These are phyloP conservation scores for Actinopyga echinites DNA, from an alignment of 53 echinoderm and acorn worm species.

Conservation along the genomic window DNA sequence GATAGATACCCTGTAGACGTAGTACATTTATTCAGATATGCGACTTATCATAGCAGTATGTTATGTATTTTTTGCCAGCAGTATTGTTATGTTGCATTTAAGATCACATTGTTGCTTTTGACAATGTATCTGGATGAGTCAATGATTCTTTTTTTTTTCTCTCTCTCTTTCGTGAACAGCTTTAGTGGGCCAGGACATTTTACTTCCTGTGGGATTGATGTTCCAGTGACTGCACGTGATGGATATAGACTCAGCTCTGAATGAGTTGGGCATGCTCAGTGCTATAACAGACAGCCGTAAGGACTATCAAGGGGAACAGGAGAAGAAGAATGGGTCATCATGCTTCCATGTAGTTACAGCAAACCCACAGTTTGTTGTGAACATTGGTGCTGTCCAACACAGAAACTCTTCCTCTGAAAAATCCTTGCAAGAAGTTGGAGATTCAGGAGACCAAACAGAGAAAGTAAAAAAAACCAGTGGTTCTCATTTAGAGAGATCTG, in stretches of 20 bases:
- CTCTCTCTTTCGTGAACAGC: too few species aligned
- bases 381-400: constrained; percentile 65
- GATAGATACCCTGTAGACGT: too few species aligned
- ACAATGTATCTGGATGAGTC: too few species aligned
- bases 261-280: constrained; percentile 97
- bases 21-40: too few species aligned
- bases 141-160: too few species aligned
- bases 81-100: too few species aligned
- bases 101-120: too few species aligned
- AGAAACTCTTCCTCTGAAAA: background rate
- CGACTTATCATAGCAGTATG: too few species aligned
- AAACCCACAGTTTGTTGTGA: constrained; percentile 76
- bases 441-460: background rate
- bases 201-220: too few species aligned
- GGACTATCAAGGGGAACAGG: constrained; percentile 50
- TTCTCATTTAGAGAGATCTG: background rate
- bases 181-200: too few species aligned
- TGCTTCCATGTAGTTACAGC: constrained; percentile 75
- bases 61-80: too few species aligned
- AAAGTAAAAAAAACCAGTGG: background rate
- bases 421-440: background rate
- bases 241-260: constrained; percentile 86
- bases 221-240: constrained; percentile 10
- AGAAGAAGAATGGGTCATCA: constrained; percentile 22
- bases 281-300: constrained; percentile 87